A percentile compares a stretch with the other conserved stretches of the same genome.
These are phyloP conservation scores for Delichon dasypus DNA, from an alignment of 2,797 vertebrate genomes.

Conservation along the genomic window DNA sequence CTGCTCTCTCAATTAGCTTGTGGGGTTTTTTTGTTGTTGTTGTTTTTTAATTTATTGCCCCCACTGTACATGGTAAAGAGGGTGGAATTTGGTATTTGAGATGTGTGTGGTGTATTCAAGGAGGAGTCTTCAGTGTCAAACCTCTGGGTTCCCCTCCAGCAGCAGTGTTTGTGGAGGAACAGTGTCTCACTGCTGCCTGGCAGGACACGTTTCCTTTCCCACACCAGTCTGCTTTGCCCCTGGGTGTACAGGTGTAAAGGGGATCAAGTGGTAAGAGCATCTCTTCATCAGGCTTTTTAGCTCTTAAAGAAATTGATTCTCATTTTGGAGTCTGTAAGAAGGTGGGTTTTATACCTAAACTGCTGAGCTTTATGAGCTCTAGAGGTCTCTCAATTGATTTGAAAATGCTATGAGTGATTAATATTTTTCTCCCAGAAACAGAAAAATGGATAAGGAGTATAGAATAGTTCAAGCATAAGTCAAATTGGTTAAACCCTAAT, in stretches of 20 bases:
- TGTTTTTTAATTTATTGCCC: not conserved
- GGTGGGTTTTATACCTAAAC: not conserved
- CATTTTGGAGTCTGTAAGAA: not conserved
- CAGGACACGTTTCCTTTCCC: accelerated
- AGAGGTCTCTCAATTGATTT: not conserved
- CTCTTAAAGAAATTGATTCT: not conserved
- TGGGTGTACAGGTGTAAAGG: accelerated
- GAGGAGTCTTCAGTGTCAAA: not conserved
- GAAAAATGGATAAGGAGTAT: not conserved
- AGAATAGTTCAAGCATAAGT: not conserved
- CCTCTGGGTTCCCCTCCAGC: not conserved
- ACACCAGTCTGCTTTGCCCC: not conserved
- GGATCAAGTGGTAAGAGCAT: not conserved
- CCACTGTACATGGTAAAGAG: not conserved
- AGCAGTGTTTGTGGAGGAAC: not conserved
- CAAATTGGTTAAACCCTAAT: not conserved
- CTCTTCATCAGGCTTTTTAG: not conserved
- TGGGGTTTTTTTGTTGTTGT: not conserved
- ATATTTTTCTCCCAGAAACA: not conserved
- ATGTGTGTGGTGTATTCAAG: not conserved
- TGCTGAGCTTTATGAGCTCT: not conserved
- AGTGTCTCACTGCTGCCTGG: accelerated
- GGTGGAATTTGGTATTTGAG: not conserved
- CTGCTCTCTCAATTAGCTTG: accelerated
- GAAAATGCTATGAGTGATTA: not conserved